Evolutionary conservation across 2,113 vertebrate species (phyloP).

Genomic region (Gallinago jamesoni): DNA sequence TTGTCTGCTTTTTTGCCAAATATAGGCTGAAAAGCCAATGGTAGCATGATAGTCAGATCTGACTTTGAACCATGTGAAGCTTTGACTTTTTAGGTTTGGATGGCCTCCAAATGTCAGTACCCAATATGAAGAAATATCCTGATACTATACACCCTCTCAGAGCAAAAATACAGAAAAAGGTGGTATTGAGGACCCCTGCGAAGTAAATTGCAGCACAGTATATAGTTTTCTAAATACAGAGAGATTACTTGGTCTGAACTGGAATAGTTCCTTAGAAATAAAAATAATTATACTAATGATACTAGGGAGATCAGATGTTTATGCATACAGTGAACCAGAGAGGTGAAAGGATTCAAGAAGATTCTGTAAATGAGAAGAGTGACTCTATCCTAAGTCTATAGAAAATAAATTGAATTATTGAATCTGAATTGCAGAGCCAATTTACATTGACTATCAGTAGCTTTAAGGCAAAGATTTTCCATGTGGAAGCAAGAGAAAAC

Average conservation of each 20-base stretch:
- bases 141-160: rapidly evolving
- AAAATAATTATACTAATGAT: not conserved
- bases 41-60: not conserved
- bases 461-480: not conserved
- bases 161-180: not conserved
- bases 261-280: not conserved
- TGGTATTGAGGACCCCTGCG: not conserved
- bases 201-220: not conserved
- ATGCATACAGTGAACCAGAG: not conserved
- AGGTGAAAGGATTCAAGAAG: not conserved
- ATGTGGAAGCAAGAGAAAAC: not conserved
- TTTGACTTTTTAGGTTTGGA: not conserved
- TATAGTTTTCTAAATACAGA: not conserved
- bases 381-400: not conserved
- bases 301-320: not conserved
- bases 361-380: not conserved
- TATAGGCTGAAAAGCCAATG: not conserved
- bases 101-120: not conserved
- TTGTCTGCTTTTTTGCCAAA: not conserved
- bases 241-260: not conserved
- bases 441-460: not conserved
- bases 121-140: not conserved
- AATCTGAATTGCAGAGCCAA: not conserved
- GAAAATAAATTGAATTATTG: not conserved
- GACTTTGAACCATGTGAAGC: not conserved